Conservation (phyloP, 2,113 vertebrate genomes). For the Hippocampus guttulatus region DNA sequence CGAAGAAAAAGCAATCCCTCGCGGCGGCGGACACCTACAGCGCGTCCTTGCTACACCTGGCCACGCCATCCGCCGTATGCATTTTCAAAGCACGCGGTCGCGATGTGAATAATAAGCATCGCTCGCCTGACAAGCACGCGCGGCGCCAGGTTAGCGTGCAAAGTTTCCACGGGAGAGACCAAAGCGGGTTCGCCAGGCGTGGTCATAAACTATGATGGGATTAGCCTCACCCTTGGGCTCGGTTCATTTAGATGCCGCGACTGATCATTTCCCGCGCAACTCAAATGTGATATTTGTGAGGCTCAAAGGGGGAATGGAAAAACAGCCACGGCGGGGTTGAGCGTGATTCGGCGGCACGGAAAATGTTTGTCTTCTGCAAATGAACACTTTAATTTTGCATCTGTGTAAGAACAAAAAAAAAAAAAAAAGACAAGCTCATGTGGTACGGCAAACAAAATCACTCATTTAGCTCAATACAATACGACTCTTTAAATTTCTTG, state of each 20-base stretch:
- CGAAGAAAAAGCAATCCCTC: slow-evolving; percentile 53
- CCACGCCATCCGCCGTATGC: slow-evolving; percentile 26
- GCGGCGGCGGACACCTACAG: slow-evolving; percentile 51
- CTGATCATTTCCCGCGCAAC: slow-evolving; percentile 2
- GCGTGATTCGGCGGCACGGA: neutral
- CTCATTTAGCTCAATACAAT: too few species aligned
- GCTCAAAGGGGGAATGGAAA: slow-evolving; percentile 17
- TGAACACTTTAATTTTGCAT: neutral
- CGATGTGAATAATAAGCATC: slow-evolving; percentile 56
- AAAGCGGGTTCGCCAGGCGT: neutral
- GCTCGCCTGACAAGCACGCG: slow-evolving; percentile 37
- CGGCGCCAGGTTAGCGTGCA: neutral
- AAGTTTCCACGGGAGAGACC: neutral
- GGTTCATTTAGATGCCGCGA: slow-evolving; percentile 1
- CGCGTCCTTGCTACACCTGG: slow-evolving; percentile 53
- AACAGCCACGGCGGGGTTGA: neutral
- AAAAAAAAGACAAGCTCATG: neutral
- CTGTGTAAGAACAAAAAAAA: too few species aligned
- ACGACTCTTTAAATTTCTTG: neutral
- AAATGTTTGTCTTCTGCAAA: neutral
- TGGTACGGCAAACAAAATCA: too few species aligned
- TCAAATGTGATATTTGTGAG: slow-evolving; percentile 10
- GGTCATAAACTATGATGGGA: slow-evolving; percentile 11
- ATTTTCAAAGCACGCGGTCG: slow-evolving; percentile 60
- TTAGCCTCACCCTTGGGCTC: slow-evolving; percentile 15